Conservation (phyloP, 1,140 invertebrate species). For the Chlorops oryzae region DNA sequence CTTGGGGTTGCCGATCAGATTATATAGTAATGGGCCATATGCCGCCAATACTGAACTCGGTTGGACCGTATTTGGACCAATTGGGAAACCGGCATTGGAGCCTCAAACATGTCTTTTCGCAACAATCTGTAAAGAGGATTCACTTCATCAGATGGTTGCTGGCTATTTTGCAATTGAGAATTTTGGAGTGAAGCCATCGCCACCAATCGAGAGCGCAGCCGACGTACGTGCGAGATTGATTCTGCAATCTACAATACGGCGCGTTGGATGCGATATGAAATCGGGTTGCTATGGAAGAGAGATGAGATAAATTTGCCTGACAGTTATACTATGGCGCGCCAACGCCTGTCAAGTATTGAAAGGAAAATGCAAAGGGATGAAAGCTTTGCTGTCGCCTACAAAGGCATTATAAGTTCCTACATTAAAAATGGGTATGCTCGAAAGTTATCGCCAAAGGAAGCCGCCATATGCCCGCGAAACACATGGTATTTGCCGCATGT, state of each 20-base stretch:
- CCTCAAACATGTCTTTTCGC: too few species aligned
- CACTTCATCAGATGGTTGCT: too few species aligned
- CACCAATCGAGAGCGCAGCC: neutral
- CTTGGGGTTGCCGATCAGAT: too few species aligned
- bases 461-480: neutral
- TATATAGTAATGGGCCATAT: too few species aligned
- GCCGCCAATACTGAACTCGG: too few species aligned
- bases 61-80: too few species aligned
- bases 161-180: neutral
- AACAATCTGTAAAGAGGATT: too few species aligned
- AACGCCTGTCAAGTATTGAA: constrained; percentile 3
- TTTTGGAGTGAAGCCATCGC: neutral
- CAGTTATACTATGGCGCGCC: constrained; percentile 12
- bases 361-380: neutral
- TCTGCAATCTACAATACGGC: neutral
- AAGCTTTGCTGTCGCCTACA: neutral
- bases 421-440: neutral
- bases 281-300: constrained; percentile 6
- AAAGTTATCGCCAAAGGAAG: neutral
- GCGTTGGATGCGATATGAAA: neutral
- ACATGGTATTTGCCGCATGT: constrained; percentile 36
- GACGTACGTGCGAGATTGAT: neutral
- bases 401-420: neutral
- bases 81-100: too few species aligned
- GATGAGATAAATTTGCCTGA: constrained; percentile 10